A percentile compares a stretch with the other conserved stretches of the same genome.
These are phyloP conservation scores for Matsumyia berberina DNA, from an alignment of 2,888 invertebrate species.

Conservation along the genomic window DNA sequence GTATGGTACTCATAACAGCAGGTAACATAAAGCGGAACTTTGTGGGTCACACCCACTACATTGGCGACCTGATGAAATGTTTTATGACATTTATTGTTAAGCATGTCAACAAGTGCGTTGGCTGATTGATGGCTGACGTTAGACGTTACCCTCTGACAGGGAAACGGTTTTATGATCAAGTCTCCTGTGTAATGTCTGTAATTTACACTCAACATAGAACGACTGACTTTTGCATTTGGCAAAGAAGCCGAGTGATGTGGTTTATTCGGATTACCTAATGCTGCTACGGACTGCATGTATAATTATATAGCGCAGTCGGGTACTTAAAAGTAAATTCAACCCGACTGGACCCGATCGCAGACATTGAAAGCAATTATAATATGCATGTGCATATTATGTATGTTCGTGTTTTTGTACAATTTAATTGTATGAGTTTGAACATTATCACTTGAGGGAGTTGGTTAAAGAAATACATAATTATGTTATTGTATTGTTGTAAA, in stretches of 20 bases:
- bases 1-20: not conserved
- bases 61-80: not conserved
- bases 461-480: too few relatives aligned
- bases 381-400: not conserved
- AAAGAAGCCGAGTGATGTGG: not conserved
- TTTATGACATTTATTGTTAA: not conserved
- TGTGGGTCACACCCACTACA: not conserved
- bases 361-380: not conserved
- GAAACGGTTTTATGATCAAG: not conserved
- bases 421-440: not conserved
- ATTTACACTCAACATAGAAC: constrained; percentile 4
- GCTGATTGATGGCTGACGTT: constrained; percentile 4
- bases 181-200: not conserved
- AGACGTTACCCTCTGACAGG: not conserved
- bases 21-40: not conserved
- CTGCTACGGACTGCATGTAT: not conserved
- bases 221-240: not conserved
- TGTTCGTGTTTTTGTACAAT: not conserved
- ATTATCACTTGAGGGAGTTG: constrained; percentile 8
- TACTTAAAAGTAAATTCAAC: constrained; percentile 6
- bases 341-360: not conserved
- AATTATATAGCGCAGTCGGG: constrained; percentile 1
- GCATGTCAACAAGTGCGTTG: constrained; percentile 2
- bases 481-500: too few relatives aligned
- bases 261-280: not conserved